Percentiles rank a stretch among this genome's conserved stretches.
Conservation (phyloP, 1,140 invertebrate genomes). For the Bursaphelenchus mucronatus region DNA sequence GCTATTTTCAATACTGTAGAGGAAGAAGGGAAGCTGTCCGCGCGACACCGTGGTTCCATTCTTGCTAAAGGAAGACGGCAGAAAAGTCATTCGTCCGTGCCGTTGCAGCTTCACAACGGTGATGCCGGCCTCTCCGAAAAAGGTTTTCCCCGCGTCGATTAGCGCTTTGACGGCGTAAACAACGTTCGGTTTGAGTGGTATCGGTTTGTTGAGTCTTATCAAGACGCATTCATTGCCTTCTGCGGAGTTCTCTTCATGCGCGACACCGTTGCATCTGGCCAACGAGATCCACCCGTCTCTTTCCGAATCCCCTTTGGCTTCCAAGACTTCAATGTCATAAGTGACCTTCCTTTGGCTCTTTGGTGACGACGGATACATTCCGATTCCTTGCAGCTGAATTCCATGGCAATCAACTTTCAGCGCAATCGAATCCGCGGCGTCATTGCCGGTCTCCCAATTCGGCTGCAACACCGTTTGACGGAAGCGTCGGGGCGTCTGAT, state of each 20-base stretch:
- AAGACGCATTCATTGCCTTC: neutral
- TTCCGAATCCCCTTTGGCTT: slow-evolving; percentile 20
- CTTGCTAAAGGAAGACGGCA: slow-evolving; percentile 38
- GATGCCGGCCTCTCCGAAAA: slow-evolving; percentile 46
- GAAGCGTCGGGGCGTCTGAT: slow-evolving; percentile 68
- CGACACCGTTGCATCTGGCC: slow-evolving; percentile 21
- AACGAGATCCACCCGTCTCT: slow-evolving; percentile 29
- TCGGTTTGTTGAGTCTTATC: slow-evolving; percentile 19
- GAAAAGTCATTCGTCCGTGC: slow-evolving; percentile 42
- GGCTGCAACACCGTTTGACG: slow-evolving; percentile 78
- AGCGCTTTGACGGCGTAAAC: slow-evolving; percentile 47
- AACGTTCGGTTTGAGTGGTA: slow-evolving; percentile 30
- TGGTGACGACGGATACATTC: slow-evolving; percentile 71
- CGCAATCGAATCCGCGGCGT: slow-evolving; percentile 89
- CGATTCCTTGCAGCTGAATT: slow-evolving; percentile 79
- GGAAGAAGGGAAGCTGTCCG: slow-evolving; percentile 86
- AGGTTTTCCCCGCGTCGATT: slow-evolving; percentile 46
- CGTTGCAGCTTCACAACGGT: slow-evolving; percentile 22
- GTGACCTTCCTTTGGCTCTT: slow-evolving; percentile 3
- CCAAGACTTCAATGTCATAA: slow-evolving; percentile 28
- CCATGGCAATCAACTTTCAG: slow-evolving; percentile 85
- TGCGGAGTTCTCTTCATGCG: slow-evolving; percentile 16
- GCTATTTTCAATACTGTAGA: slow-evolving; percentile 70
- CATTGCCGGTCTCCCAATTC: slow-evolving; percentile 93
- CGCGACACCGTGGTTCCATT: slow-evolving; percentile 75